Percentiles rank a stretch among this genome's conserved stretches.
Conservation (phyloP, 2,797 vertebrate species). For the Poeciliopsis presidionis region DNA sequence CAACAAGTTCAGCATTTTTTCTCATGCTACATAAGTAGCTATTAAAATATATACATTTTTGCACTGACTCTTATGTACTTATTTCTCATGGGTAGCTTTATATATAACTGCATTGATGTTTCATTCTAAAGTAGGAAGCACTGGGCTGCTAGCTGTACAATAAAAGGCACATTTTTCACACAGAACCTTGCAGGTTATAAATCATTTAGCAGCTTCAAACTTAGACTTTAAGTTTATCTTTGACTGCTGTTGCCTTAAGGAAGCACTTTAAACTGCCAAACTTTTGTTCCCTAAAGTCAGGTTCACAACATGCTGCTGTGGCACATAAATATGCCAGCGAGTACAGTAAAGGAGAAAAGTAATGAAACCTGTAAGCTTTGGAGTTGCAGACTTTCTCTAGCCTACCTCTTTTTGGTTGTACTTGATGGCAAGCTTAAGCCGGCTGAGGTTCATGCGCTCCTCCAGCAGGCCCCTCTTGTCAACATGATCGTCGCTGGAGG, state of each 20-base stretch:
- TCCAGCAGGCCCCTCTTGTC: conserved; percentile 95
- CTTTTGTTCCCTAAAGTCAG: conserved; percentile 39
- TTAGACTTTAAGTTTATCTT: conserved; percentile 27
- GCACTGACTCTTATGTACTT: background rate
- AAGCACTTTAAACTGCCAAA: conserved; percentile 34
- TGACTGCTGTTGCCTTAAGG: conserved; percentile 49
- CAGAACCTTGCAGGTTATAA: conserved; percentile 46
- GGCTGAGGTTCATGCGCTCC: conserved; percentile 97
- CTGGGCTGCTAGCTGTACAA: background rate
- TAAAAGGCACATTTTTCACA: conserved; percentile 26
- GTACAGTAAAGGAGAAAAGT: background rate
- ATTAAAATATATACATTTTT: background rate
- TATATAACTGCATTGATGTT: background rate
- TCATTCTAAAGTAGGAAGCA: conserved; percentile 19
- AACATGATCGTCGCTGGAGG: conserved; percentile 90
- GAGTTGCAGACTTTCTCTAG: background rate
- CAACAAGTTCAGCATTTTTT: background rate
- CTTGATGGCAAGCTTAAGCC: conserved; percentile 97
- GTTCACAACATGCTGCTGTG: conserved; percentile 22
- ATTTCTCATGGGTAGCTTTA: background rate
- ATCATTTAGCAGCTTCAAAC: conserved; percentile 44
- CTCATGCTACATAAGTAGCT: background rate
- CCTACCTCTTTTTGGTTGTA: conserved; percentile 99
- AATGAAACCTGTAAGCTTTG: background rate
- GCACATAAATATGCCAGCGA: conserved; percentile 17